These are phyloP conservation scores for Gambusia affinis DNA, from an alignment of 2,113 vertebrate species.

Conservation along the genomic window DNA sequence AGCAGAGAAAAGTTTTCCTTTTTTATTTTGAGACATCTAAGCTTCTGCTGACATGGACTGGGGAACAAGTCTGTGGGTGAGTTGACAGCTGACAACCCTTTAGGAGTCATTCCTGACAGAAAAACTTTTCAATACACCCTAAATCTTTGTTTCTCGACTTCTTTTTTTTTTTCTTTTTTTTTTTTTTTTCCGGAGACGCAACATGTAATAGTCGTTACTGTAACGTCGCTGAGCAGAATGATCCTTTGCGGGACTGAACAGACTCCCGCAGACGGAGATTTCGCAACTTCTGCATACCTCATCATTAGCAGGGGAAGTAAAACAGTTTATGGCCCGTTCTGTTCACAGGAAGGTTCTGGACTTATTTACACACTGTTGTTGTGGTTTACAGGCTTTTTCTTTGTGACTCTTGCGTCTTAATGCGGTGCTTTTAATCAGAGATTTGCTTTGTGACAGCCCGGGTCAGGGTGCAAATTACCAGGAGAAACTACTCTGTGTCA, in stretches of 20 bases:
- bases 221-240: not conserved
- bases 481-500: not conserved
- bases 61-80: constrained; percentile 76
- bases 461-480: constrained; percentile 1
- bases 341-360: not conserved
- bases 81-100: constrained; percentile 62
- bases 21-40: not conserved
- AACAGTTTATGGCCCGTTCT: constrained; percentile 11
- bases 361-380: constrained; percentile 21
- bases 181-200: constrained; percentile 13
- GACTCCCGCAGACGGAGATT: constrained; percentile 39
- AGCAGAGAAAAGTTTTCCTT: not conserved
- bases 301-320: constrained; percentile 10
- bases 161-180: constrained; percentile 29
- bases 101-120: not conserved
- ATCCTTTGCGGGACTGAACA: constrained; percentile 24
- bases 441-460: constrained; percentile 2
- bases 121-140: constrained; percentile 6
- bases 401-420: not conserved
- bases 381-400: not conserved
- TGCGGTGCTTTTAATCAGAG: not conserved
- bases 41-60: constrained; percentile 70
- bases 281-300: constrained; percentile 68
- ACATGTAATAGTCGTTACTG: not conserved
- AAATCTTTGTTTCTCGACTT: not conserved